Evolutionary conservation across 2,797 vertebrate genomes (phyloP).

Genomic region (Gastrophryne carolinensis): DNA sequence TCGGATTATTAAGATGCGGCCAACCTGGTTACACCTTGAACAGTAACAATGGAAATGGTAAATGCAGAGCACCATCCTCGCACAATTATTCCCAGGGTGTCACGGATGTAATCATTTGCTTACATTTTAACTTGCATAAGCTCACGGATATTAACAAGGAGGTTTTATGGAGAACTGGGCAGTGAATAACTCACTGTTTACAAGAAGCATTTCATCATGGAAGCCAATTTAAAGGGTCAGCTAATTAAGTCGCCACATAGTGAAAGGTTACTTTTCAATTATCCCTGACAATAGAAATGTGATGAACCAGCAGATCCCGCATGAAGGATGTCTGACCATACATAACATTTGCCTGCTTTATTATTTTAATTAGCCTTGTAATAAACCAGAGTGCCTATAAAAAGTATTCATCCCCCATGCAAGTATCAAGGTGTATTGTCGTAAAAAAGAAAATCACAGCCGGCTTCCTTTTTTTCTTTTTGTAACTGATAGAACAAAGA

Average conservation of each 20-base stretch:
- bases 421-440: too few relatives aligned
- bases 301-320: conserved; percentile 19
- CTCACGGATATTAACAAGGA: conserved; percentile 9
- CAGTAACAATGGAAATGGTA: neutral
- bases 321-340: too few relatives aligned
- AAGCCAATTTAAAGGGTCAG: conserved; percentile 5
- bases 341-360: too few relatives aligned
- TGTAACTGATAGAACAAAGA: too few relatives aligned
- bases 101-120: conserved; percentile 4
- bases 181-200: conserved; percentile 47
- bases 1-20: too few relatives aligned
- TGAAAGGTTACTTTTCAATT: conserved; percentile 47
- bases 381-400: too few relatives aligned
- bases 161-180: conserved; percentile 29
- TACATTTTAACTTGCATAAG: neutral
- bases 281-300: conserved; percentile 29
- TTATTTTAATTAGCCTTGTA: too few relatives aligned
- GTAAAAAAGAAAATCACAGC: too few relatives aligned
- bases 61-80: neutral
- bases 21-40: fast-evolving
- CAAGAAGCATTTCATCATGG: conserved; percentile 19
- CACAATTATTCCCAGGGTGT: neutral
- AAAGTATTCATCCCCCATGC: too few relatives aligned
- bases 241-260: conserved; percentile 45
- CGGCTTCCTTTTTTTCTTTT: too few relatives aligned